phyloP scores from a whole-genome alignment of 2,113 vertebrate genomes.

The cattle (Bos taurus) region ARS-UCD2.0 NC_037331.1:60484501-60485000 shows the following conservation, averaged over 20 bases:
- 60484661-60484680: not conserved
- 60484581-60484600: not conserved
- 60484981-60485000: not conserved
- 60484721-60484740: not conserved
- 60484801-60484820: not conserved
- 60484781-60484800: not conserved
- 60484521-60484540: not conserved
- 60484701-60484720: not conserved
- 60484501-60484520: not conserved
- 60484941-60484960: not conserved
- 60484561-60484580: not conserved
- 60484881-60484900: not conserved
- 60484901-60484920: not conserved
- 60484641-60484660: not conserved
- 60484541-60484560: not conserved
- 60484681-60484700: not conserved
- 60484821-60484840: not conserved
- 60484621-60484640: not conserved
- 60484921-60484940: not conserved
- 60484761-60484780: not conserved
- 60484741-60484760: not conserved
- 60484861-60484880: not conserved
- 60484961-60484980: not conserved
- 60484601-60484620: not conserved
- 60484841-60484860: not conserved